Evolutionary conservation across 1,140 invertebrate species (phyloP), one percentile per base, ranked within the genome.

Genomic region (Wasmannia auropunctata): DNA sequence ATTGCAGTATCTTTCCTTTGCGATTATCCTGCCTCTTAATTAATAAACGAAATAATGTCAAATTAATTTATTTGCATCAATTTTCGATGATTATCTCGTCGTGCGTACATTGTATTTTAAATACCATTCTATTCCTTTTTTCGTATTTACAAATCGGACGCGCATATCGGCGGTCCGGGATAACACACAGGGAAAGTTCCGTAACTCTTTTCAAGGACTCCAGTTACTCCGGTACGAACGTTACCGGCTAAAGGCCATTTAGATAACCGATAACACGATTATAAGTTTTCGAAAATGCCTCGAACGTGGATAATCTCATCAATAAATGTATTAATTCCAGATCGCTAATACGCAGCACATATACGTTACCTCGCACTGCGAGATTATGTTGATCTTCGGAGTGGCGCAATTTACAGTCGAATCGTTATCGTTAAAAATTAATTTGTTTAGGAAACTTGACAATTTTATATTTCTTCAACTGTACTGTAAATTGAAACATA

Each of bases 221-320:
- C 16, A 63, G 22, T 77, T 46, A 49, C 58, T 63, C 10, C 25
- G n/a, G 8, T 14, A 75, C 19, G 22, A 3, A 56, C 51, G 40
- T 63, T 31, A 62, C 25, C 19, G 34, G 54, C 54, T 43, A 34
- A 63, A 40, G 25, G 19, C 19, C 37, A 58, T 77, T 43, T 43
- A 63, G 25, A 49, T 63, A 63, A 40, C 56, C 43, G 56, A 31
- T 63, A 77, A 77, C 5, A 28, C 37, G 56, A 77, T 65, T 74
- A 80, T 80, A 46, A 81, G 56, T 56, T 74, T 72, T 72, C 14
- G 46, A 62, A 80, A 49, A 46, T 85, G n/a, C 31, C 19, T 76
- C 58, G 46, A 25, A 40, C 22, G 54, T 31, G 8, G 28, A 56
- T 87, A 88, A 88, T 88, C 54, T 88, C 37, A 65, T 87, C 76